Conservation (phyloP, 2,888 invertebrate species). For the Drosophila rubida region DNA sequence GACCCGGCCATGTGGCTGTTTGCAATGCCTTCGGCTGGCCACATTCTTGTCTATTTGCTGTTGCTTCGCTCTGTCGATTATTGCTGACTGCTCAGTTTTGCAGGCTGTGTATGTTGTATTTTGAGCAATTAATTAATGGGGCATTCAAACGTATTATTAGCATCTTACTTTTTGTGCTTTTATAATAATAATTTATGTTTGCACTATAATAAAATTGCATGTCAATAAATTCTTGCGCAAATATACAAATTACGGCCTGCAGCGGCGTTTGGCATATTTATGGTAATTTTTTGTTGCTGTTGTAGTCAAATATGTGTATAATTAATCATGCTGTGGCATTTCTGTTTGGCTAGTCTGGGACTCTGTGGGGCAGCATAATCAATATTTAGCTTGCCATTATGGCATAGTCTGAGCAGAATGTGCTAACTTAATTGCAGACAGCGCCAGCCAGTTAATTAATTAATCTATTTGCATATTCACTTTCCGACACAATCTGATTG, state of each 20-base stretch:
- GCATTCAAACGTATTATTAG: neutral
- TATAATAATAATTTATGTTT: slow-evolving; percentile 19
- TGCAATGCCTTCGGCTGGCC: neutral
- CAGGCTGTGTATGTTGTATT: too few relatives aligned
- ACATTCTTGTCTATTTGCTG: too few relatives aligned
- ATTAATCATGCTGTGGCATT: slow-evolving; percentile 28
- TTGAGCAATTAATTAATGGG: too few relatives aligned
- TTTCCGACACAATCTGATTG: slow-evolving; percentile 21
- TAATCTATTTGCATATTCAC: slow-evolving; percentile 18
- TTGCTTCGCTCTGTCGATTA: too few relatives aligned
- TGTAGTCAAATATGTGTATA: slow-evolving; percentile 13
- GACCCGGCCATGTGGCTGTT: slow-evolving; percentile 11
- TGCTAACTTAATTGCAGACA: neutral
- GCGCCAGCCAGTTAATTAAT: slow-evolving; percentile 23
- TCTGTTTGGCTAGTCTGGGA: neutral
- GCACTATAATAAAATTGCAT: slow-evolving; percentile 11
- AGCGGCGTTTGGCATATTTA: slow-evolving; percentile 16
- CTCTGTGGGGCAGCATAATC: slow-evolving; percentile 9
- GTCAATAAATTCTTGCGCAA: slow-evolving; percentile 11
- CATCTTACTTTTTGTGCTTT: too few relatives aligned
- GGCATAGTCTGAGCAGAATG: neutral
- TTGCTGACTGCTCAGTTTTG: slow-evolving; percentile 9
- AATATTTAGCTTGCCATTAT: slow-evolving; percentile 14
- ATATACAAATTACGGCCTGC: slow-evolving; percentile 19
- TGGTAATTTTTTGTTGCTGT: neutral